These are phyloP conservation scores for Nemoura dubitans DNA, from an alignment of 2,888 invertebrate species.

Conservation along the genomic window DNA sequence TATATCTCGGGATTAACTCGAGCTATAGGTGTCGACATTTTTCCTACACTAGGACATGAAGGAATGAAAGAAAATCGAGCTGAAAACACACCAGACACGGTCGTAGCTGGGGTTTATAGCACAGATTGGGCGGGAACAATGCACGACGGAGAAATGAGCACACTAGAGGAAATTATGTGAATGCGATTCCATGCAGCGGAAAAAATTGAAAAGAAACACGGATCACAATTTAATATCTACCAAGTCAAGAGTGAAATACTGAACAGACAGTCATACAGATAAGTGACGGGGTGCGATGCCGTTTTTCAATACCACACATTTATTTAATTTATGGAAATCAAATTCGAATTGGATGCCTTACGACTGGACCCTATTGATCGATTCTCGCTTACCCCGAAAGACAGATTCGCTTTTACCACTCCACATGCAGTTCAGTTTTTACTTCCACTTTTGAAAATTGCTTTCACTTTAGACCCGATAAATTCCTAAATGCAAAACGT, in stretches of 20 bases:
- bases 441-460: slow-evolving; percentile 12
- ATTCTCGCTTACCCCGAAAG: neutral
- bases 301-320: neutral
- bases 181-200: neutral
- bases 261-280: neutral
- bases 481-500: neutral
- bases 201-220: neutral
- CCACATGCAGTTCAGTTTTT: neutral
- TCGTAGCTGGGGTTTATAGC: neutral
- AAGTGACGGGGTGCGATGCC: neutral
- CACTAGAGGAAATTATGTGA: neutral
- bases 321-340: neutral
- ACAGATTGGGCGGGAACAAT: neutral
- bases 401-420: neutral
- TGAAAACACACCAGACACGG: neutral
- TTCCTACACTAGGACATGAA: neutral
- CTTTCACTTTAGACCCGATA: neutral
- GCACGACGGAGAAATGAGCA: neutral
- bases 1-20: neutral
- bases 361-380: slow-evolving; percentile 12
- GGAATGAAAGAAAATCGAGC: neutral
- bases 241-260: neutral
- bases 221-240: neutral
- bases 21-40: neutral
- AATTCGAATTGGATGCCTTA: neutral